Base-by-base conservation (phyloP, 2,888 invertebrate genomes). In the Caenorhabditis sulstoni region DNA sequence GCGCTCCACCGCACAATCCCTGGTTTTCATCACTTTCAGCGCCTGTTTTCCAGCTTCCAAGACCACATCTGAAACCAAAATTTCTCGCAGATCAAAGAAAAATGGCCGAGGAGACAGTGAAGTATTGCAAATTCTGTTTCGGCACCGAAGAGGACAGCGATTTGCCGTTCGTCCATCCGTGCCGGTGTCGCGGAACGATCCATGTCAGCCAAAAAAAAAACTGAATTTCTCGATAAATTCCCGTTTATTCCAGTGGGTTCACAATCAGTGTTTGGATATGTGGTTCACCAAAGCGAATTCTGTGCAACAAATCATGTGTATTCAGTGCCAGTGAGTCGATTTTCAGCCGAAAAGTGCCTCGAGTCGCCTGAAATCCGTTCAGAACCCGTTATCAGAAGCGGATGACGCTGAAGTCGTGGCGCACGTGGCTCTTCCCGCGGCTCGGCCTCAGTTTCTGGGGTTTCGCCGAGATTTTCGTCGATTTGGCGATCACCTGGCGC, bases 191-290 rank as follows among this genome's bases (percentile, higher is more conserved):
- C n/a, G 84, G 84, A 58, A 78, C 81, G 1, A 50, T 84, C 44
- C 61, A 84, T 66, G 84, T 82, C 29, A 55, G 74, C n/a, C 49
- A 22, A 58, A 52, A n/a, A 23, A 58, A 11, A 49, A 52, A 39
- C 23, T 66, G 9, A 29, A 4, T 22, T 14, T 45, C 39, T 3
- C 23, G 52, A 52, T 7, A 52, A 22, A 52, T 7, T 7, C n/a
- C 29, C 14, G 47, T 47, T 77, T n/a, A n/a, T n/a, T 80, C 23
- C 52, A 85, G 82, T 86, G 85, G 85, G 86, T 86, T 1, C 86
- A 86, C 53, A 39, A 62, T 22, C 47, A 65, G 45, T 86, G 86
- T 58, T 81, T 86, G 39, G 76, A 73, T 9, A 50, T 75, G 45
- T 86, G 86, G 86, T 80, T 86, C 65, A 22, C 57, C 2, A 79